A percentile compares a stretch with the other conserved stretches of the same genome.
Evolutionary conservation across 2,113 vertebrate genomes (phyloP).

Genomic region (Morone saxatilis): DNA sequence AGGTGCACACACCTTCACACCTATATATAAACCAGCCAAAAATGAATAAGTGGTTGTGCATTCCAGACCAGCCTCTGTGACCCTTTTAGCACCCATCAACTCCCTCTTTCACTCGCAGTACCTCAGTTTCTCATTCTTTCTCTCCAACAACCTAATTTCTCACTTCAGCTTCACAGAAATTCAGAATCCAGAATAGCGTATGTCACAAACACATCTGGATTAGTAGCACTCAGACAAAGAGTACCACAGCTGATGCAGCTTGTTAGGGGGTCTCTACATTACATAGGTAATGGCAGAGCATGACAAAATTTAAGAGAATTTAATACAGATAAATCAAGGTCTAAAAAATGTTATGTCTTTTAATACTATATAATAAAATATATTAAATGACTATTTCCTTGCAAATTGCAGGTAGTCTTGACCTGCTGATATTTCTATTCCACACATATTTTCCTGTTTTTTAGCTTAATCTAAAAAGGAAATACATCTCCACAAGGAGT

Average conservation of each 20-base stretch:
- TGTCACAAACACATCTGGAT: slow-evolving; percentile 27
- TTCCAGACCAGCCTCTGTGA: slow-evolving; percentile 53
- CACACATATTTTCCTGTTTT: slow-evolving; percentile 28
- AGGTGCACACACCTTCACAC: slow-evolving; percentile 7
- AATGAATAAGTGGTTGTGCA: slow-evolving; percentile 45
- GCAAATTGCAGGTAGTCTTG: slow-evolving; percentile 15
- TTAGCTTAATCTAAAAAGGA: slow-evolving; percentile 41
- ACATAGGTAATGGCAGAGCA: neutral
- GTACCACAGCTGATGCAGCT: neutral
- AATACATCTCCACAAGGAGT: slow-evolving; percentile 34
- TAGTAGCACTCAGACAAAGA: neutral
- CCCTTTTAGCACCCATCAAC: slow-evolving; percentile 55
- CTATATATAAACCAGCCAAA: slow-evolving; percentile 45
- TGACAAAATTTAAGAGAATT: neutral
- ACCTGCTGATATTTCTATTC: slow-evolving; percentile 40
- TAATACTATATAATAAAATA: neutral
- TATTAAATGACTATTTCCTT: slow-evolving; percentile 1
- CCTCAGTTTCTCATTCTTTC: slow-evolving; percentile 40
- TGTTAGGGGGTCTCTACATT: neutral
- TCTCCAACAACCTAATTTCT: slow-evolving; percentile 13
- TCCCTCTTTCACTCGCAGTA: slow-evolving; percentile 21
- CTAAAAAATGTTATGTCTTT: neutral
- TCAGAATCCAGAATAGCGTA: neutral
- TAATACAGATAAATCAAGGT: neutral
- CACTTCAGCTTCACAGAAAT: slow-evolving; percentile 29